Conservation (phyloP, 2,797 vertebrate genomes). For the Leptatherina wallacei region DNA sequence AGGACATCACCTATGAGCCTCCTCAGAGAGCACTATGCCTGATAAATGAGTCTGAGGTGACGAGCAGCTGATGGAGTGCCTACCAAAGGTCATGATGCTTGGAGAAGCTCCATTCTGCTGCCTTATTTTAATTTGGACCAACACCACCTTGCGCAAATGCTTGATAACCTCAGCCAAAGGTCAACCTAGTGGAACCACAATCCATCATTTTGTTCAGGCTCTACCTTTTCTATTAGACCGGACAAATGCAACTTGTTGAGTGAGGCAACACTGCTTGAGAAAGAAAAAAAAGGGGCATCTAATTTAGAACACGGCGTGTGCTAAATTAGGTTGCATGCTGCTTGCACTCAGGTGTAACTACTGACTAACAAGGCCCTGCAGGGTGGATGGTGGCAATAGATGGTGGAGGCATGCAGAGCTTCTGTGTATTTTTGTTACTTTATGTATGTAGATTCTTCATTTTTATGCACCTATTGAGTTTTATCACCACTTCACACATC, state of each 20-base stretch:
- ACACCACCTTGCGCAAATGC: constrained; percentile 71
- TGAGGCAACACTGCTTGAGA: constrained; percentile 33
- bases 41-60: constrained; percentile 81
- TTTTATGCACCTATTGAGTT: constrained; percentile 28
- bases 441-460: constrained; percentile 19
- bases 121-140: constrained; percentile 75
- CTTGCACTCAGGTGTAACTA: constrained; percentile 53
- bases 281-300: constrained; percentile 24
- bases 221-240: constrained; percentile 35
- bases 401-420: constrained; percentile 33
- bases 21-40: constrained; percentile 53
- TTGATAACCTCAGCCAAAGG: constrained; percentile 66
- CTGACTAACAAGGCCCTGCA: constrained; percentile 59
- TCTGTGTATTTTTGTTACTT: constrained; percentile 30
- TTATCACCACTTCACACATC: constrained; percentile 38
- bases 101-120: constrained; percentile 63
- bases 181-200: constrained; percentile 57
- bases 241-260: constrained; percentile 54
- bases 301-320: constrained; percentile 38
- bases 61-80: constrained; percentile 76
- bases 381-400: constrained; percentile 40
- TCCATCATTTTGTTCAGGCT: constrained; percentile 49
- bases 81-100: constrained; percentile 75
- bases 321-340: constrained; percentile 58
- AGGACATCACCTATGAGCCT: constrained; percentile 72